A percentile compares a stretch with the other conserved stretches of the same genome.
Evolutionary conservation across 1,140 invertebrate species (phyloP).

Genomic region (Drosophila arawakana): DNA sequence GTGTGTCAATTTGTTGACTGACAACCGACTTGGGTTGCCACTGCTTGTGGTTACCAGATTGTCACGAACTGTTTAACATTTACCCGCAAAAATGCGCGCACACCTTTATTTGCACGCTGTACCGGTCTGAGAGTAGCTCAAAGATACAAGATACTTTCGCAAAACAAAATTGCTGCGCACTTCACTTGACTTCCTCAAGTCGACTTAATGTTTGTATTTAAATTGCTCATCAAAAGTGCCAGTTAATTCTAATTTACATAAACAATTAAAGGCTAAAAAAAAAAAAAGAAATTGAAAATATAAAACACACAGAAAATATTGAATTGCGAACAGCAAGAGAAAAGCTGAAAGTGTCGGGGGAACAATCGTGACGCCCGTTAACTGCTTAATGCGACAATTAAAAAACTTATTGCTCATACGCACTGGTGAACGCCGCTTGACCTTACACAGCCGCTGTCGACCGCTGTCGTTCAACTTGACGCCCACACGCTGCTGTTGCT

Average conservation of each 20-base stretch:
- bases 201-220: conserved; percentile 50
- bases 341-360: conserved; percentile 15
- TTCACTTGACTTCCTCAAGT: conserved; percentile 69
- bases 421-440: conserved; percentile 76
- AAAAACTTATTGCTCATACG: conserved; percentile 75
- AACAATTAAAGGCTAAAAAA: conserved; percentile 70
- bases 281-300: conserved; percentile 36
- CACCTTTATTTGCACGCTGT: conserved; percentile 65
- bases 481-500: conserved; percentile 49
- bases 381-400: conserved; percentile 73
- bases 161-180: conserved; percentile 37
- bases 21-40: conserved; percentile 4
- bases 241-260: conserved; percentile 77
- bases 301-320: conserved; percentile 11
- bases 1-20: conserved; percentile 9
- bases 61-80: conserved; percentile 48
- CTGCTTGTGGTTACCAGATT: conserved; percentile 14
- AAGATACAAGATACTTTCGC: conserved; percentile 37
- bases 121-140: conserved; percentile 44
- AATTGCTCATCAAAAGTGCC: conserved; percentile 66
- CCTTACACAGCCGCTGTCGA: conserved; percentile 47
- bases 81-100: conserved; percentile 57
- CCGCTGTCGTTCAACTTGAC: conserved; percentile 36
- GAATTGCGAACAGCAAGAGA: conserved; percentile 5
- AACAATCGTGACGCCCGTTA: conserved; percentile 45